phyloP scores from a whole-genome alignment of 2,888 invertebrate species.

The Tipula unca region DNA sequence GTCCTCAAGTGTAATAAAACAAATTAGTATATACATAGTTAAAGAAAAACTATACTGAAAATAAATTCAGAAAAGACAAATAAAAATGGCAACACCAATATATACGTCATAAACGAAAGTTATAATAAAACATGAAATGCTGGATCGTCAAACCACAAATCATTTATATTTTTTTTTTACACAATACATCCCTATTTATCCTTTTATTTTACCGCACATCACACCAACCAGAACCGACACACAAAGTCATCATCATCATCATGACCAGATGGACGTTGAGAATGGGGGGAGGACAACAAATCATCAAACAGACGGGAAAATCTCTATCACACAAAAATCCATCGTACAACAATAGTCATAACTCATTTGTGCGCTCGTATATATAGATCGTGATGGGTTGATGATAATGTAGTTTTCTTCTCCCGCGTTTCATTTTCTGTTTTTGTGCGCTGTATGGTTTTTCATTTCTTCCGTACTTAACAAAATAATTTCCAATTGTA shows the following conservation, averaged over 20 bases:
- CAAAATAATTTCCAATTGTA: background rate
- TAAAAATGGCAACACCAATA: background rate
- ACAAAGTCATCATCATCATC: background rate
- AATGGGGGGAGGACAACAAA: background rate
- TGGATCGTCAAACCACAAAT: background rate
- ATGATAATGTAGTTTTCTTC: background rate
- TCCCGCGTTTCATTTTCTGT: background rate
- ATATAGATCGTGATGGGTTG: background rate
- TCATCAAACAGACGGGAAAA: background rate
- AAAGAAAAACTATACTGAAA: background rate
- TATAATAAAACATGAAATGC: background rate
- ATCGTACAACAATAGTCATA: background rate
- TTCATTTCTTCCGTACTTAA: background rate
- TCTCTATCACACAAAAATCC: background rate
- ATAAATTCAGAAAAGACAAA: background rate
- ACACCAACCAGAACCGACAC: no score
- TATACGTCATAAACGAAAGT: background rate
- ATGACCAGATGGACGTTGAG: background rate
- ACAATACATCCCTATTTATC: background rate
- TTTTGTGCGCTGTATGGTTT: background rate
- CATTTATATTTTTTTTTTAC: no score
- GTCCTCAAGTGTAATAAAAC: background rate
- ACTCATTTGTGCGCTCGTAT: background rate
- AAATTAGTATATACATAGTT: background rate
- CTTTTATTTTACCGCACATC: background rate